Evolutionary conservation across 92 coral and sea anemone species (phyloP).

Genomic region (Desmophyllum pertusum): DNA sequence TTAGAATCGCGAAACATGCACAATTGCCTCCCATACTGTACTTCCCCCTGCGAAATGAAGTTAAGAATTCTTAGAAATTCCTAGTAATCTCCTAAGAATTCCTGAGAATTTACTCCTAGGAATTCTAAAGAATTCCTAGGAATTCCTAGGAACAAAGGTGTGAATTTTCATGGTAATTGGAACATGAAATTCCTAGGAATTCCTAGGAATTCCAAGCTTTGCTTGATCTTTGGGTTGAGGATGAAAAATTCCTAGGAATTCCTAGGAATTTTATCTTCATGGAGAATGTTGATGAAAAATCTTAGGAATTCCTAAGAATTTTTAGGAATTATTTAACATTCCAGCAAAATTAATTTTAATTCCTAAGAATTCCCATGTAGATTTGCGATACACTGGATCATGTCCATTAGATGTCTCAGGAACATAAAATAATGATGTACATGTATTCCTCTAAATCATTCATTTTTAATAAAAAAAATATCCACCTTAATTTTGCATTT

Average conservation of each 20-base stretch:
- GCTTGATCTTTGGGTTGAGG: not conserved
- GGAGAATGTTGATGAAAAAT: not conserved
- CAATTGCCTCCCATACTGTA: too few relatives aligned
- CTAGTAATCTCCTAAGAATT: slow-evolving; percentile 10
- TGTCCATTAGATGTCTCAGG: not conserved
- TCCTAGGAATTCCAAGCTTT: slow-evolving; percentile 52
- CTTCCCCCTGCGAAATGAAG: slow-evolving; percentile 7
- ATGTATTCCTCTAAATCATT: not conserved
- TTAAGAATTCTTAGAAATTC: slow-evolving; percentile 26
- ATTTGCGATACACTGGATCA: not conserved
- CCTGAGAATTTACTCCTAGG: not conserved
- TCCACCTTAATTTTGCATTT: slow-evolving; percentile 5
- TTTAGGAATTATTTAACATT: slow-evolving; percentile 1
- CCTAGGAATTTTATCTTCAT: slow-evolving; percentile 17
- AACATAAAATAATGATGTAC: not conserved
- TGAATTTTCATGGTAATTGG: slow-evolving; percentile 43
- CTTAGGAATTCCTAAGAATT: slow-evolving; percentile 40
- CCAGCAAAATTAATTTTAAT: not conserved
- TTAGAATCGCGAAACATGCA: too few relatives aligned
- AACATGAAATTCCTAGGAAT: slow-evolving; percentile 36
- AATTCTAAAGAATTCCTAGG: slow-evolving; percentile 23
- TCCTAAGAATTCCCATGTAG: slow-evolving; percentile 20
- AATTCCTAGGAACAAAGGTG: slow-evolving; percentile 20
- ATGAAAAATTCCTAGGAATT: slow-evolving; percentile 30
- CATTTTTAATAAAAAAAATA: slow-evolving; percentile 2